These are phyloP conservation scores for Toxotes jaculatrix DNA, from an alignment of 2,113 vertebrate genomes.

Conservation along the genomic window DNA sequence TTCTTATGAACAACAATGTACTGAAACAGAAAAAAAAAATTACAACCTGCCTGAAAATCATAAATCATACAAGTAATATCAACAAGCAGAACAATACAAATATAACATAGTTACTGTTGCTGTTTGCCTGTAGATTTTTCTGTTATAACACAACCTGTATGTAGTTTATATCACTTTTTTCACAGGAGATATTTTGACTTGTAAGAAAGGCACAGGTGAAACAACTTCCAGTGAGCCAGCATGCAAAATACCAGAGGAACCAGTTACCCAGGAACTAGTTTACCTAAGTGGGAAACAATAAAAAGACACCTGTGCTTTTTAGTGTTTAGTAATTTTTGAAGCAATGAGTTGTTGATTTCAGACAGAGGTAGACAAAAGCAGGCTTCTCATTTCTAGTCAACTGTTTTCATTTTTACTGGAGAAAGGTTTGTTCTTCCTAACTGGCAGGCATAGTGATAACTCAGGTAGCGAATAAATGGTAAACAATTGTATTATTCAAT, in stretches of 20 bases:
- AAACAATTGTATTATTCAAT: neutral
- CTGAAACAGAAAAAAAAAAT: conserved; percentile 8
- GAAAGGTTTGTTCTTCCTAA: too few species aligned
- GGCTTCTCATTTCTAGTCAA: too few species aligned
- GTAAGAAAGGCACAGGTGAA: neutral
- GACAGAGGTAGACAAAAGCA: too few species aligned
- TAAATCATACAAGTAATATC: conserved; percentile 25
- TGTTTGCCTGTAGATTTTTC: neutral
- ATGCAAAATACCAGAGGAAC: neutral
- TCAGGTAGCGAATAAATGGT: too few species aligned
- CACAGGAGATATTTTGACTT: neutral
- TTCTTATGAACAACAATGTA: too few species aligned
- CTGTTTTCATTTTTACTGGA: too few species aligned
- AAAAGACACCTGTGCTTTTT: neutral
- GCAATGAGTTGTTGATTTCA: neutral
- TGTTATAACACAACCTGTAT: neutral
- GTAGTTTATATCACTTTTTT: neutral
- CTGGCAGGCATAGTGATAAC: too few species aligned
- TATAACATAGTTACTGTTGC: neutral
- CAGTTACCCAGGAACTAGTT: neutral
- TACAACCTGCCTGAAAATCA: conserved; percentile 2
- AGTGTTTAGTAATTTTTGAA: neutral
- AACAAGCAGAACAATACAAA: conserved; percentile 21
- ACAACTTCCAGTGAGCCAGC: neutral
- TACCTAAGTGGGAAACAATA: neutral